phyloP scores from a whole-genome alignment of 2,888 invertebrate species.

The Drosophila demipolita region DNA sequence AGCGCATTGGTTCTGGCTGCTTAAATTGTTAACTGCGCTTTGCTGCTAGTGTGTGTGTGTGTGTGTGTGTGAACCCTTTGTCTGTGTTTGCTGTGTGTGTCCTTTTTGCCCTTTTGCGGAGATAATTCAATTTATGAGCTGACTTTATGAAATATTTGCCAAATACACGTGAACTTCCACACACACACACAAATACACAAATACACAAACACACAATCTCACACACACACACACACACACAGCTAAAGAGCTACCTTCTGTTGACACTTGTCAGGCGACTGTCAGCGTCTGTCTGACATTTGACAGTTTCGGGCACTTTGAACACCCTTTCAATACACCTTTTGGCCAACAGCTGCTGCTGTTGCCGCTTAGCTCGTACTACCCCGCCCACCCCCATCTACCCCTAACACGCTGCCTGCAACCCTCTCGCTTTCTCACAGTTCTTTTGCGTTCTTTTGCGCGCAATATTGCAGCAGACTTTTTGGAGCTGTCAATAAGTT shows the following conservation, averaged over 20 bases:
- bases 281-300: slow-evolving; percentile 73
- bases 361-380: slow-evolving; percentile 8
- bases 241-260: slow-evolving; percentile 48
- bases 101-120: slow-evolving; percentile 58
- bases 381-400: background rate
- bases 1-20: slow-evolving; percentile 51
- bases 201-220: slow-evolving; percentile 11
- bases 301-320: slow-evolving; percentile 69
- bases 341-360: slow-evolving; percentile 54
- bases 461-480: slow-evolving; percentile 69
- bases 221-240: slow-evolving; percentile 16
- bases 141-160: slow-evolving; percentile 62
- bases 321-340: slow-evolving; percentile 58
- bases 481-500: slow-evolving; percentile 71
- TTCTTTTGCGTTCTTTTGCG: background rate
- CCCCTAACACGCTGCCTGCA: slow-evolving; percentile 4
- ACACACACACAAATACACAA: slow-evolving; percentile 20
- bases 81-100: slow-evolving; percentile 19
- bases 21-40: slow-evolving; percentile 30
- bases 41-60: slow-evolving; percentile 1
- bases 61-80: slow-evolving; percentile 35
- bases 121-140: slow-evolving; percentile 77
- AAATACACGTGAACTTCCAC: slow-evolving; percentile 40
- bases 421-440: slow-evolving; percentile 24
- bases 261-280: slow-evolving; percentile 78